Evolutionary conservation across 2,888 invertebrate genomes (phyloP).

Genomic region (Drosophila robusta): DNA sequence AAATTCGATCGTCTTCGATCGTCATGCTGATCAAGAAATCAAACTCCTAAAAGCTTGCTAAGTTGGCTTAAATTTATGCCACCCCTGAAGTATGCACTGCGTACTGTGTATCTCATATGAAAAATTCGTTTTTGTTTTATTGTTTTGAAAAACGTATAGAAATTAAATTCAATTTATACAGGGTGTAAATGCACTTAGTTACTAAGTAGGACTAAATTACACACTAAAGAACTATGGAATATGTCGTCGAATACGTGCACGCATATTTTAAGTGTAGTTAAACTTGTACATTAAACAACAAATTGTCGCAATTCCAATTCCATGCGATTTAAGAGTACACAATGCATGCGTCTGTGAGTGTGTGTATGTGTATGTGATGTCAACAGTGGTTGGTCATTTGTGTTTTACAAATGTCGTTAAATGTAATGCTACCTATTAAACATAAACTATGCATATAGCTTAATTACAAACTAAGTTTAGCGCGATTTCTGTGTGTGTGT

Average conservation of each 20-base stretch:
- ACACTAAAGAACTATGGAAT: constrained; percentile 40
- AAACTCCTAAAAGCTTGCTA: neutral
- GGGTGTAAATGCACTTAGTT: constrained; percentile 33
- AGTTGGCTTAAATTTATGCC: neutral
- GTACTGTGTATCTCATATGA: neutral
- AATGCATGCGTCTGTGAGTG: constrained; percentile 1
- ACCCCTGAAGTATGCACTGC: constrained; percentile 30
- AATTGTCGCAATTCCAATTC: constrained; percentile 25
- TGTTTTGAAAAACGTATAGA: constrained; percentile 30
- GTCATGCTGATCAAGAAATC: neutral
- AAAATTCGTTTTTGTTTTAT: constrained; percentile 37
- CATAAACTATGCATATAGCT: constrained; percentile 28
- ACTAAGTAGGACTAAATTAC: constrained; percentile 46
- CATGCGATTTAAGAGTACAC: constrained; percentile 17
- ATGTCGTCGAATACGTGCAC: constrained; percentile 19
- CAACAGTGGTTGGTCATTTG: constrained; percentile 54
- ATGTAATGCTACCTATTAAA: constrained; percentile 34
- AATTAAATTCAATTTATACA: constrained; percentile 60
- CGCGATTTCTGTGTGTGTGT: constrained; percentile 43
- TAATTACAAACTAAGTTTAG: constrained; percentile 51
- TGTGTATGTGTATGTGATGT: constrained; percentile 55
- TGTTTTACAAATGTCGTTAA: constrained; percentile 23
- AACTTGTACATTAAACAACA: constrained; percentile 31
- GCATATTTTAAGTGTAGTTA: constrained; percentile 19
- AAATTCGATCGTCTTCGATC: too few species aligned